A percentile compares a stretch with the other conserved stretches of the same genome.
phyloP scores from a whole-genome alignment of 1,140 invertebrate genomes.

The Hyposmocoma kahamanoa region DNA sequence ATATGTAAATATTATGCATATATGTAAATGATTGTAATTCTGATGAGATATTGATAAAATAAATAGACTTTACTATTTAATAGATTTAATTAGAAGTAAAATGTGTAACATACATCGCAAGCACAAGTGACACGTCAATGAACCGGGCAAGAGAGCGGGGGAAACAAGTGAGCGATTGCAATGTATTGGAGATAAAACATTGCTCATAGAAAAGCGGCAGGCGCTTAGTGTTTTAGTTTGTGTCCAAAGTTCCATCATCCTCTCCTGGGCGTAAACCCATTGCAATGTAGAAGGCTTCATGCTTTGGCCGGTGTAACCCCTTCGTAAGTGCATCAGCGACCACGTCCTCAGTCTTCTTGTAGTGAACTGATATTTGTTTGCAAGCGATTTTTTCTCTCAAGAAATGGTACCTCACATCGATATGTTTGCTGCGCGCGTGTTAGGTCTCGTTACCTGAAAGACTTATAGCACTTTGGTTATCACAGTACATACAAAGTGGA shows the following conservation, averaged over 20 bases:
- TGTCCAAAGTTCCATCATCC: conserved; percentile 20
- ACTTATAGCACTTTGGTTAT: conserved; percentile 50
- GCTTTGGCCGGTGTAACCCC: conserved; percentile 16
- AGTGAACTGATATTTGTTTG: conserved; percentile 22
- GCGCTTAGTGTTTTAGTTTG: too few relatives aligned
- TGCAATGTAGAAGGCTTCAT: conserved; percentile 7
- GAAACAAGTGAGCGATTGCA: too few relatives aligned
- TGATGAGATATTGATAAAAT: too few relatives aligned
- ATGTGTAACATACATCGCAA: too few relatives aligned
- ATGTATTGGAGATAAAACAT: too few relatives aligned
- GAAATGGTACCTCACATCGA: conserved; percentile 41
- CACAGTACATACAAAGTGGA: conserved; percentile 18
- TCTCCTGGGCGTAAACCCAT: conserved; percentile 23
- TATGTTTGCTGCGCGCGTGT: conserved; percentile 39
- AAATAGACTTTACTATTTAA: too few relatives aligned
- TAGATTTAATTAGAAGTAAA: too few relatives aligned
- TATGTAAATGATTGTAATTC: too few relatives aligned
- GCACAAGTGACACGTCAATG: too few relatives aligned
- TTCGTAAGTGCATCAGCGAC: conserved; percentile 35
- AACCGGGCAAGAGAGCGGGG: too few relatives aligned
- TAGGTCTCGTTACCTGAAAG: conserved; percentile 47
- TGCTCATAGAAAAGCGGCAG: too few relatives aligned
- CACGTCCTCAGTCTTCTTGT: conserved; percentile 27
- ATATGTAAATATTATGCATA: too few relatives aligned
- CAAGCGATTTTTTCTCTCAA: conserved; percentile 30